These are phyloP conservation scores for Pseudopipra pipra DNA, from an alignment of 2,113 vertebrate genomes.

Conservation along the genomic window DNA sequence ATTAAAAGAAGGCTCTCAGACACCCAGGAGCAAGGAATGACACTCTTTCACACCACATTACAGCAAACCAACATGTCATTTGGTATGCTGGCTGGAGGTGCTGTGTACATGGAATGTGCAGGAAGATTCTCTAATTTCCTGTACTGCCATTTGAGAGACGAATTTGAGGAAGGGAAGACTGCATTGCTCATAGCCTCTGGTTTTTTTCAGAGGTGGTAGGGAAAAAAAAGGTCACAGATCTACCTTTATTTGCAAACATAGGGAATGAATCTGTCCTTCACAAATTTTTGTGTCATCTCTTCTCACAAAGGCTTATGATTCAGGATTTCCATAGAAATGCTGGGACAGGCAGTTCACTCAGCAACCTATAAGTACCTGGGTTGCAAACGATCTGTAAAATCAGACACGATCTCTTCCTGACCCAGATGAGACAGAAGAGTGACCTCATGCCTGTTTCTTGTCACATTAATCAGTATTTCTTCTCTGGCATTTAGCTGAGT, in stretches of 20 bases:
- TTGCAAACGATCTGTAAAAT: background rate
- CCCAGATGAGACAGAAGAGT: background rate
- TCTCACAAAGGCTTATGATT: background rate
- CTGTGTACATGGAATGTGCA: background rate
- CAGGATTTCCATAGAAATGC: background rate
- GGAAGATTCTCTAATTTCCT: background rate
- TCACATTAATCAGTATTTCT: background rate
- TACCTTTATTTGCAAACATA: background rate
- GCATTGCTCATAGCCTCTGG: background rate
- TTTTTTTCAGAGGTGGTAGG: background rate
- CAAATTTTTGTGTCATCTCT: background rate
- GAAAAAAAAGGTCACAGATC: background rate
- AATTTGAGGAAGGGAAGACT: background rate
- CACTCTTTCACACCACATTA: background rate
- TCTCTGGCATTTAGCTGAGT: fast-evolving
- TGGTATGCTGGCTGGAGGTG: background rate
- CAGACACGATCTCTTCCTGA: background rate
- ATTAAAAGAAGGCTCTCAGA: background rate
- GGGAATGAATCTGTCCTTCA: background rate
- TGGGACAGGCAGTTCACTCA: background rate
- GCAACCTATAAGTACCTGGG: background rate
- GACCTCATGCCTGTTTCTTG: background rate
- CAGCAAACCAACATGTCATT: background rate
- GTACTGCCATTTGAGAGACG: background rate
- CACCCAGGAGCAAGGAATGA: background rate